Evolutionary conservation across 2,113 vertebrate genomes (phyloP), one percentile per base, ranked within the genome.

Genomic region (Lasiurus borealis): DNA sequence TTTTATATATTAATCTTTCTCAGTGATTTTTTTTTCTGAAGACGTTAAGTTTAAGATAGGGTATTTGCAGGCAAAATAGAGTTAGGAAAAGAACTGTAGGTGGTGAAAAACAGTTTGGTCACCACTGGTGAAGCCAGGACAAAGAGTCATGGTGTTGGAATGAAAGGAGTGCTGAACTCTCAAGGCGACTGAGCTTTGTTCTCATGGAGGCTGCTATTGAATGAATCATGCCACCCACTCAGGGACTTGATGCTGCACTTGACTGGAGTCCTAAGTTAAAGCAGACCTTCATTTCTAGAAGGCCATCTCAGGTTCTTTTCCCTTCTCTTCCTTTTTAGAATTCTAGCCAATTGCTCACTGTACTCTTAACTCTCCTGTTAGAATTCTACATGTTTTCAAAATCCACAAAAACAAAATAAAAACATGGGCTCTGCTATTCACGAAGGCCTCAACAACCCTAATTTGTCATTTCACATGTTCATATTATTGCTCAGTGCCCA

Each of bases 351-450:
- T 68, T 76, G 19, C 57, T 91, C 44, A 76, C 6, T 71, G 44
- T 48, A 34, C 3, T 83, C 16, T 31, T 31, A 85, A 34, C 11
- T 82, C 18, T 84, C 25, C 50, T 77, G 4, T 82, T 78, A 59
- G 44, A 86, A 86, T 93, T 75, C 11, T 23, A 62, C 16, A 2
- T 72, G 62, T 54, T 89, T 89, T 92, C 50, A 91, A 93, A 90
- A 52, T 78, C 46, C 11, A 12, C 2, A 11, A 64, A 69, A 73
- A 34, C 11, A 23, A 75, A 87, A 54, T 15, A 80, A 59, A 64
- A 57, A n/a, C 10, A 23, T 31, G 21, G 68, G 54, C 18, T 89
- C 18, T 85, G 15, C 31, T 90, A 36, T 75, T 92, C 77, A 82
- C 62, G 18, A 85, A 80, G 59, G 66, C 13, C 59, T 93, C 15